Percentiles rank a stretch among this genome's conserved stretches.
These are phyloP conservation scores for Anolis apletophallus DNA, from an alignment of 2,797 vertebrate species.

Conservation along the genomic window DNA sequence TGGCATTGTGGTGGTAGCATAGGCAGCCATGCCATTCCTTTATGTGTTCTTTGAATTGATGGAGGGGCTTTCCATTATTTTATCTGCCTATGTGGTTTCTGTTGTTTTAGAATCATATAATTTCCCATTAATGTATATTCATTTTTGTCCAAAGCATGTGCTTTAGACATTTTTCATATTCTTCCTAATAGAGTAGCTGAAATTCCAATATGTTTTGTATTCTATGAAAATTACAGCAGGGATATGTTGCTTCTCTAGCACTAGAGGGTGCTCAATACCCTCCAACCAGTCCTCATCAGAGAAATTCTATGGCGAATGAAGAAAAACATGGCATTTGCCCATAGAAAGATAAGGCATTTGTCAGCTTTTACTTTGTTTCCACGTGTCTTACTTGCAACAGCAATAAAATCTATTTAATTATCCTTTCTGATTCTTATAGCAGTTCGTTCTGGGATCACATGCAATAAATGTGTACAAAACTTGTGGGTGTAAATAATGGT, in stretches of 20 bases:
- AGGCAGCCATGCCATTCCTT: too few relatives aligned
- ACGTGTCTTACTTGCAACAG: neutral
- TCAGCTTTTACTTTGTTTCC: neutral
- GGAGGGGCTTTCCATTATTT: too few relatives aligned
- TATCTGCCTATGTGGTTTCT: neutral
- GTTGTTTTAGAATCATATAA: neutral
- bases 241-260: constrained; percentile 11
- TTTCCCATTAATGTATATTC: neutral
- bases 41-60: neutral
- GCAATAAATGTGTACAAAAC: neutral
- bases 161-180: neutral
- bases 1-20: neutral
- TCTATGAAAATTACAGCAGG: neutral
- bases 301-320: neutral
- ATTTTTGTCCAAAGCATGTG: neutral
- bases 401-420: neutral
- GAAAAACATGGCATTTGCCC: neutral
- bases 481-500: neutral
- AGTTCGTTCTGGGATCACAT: neutral
- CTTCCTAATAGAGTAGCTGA: neutral
- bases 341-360: neutral
- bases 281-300: neutral
- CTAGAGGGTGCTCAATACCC: constrained; percentile 30
- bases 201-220: neutral
- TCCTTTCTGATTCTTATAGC: neutral